Conservation (phyloP, 2,888 invertebrate species). For the Blera fallax region DNA sequence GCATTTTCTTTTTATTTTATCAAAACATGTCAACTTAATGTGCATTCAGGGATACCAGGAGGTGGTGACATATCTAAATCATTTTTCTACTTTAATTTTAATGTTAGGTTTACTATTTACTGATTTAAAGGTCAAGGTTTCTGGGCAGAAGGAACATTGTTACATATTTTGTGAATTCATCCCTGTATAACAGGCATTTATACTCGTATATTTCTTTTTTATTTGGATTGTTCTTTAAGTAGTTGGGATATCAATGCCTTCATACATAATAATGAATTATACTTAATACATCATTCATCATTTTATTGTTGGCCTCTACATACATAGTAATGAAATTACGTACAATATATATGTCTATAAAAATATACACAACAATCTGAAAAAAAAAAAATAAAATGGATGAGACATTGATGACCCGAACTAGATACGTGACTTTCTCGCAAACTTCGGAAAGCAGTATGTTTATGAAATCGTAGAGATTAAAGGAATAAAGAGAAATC, state of each 20-base stretch:
- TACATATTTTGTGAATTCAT: too few species aligned
- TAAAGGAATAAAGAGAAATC: too few species aligned
- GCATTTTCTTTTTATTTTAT: conserved; percentile 12
- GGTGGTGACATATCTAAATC: neutral
- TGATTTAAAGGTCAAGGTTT: neutral
- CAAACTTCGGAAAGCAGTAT: too few species aligned
- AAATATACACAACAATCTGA: neutral
- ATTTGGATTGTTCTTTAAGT: neutral
- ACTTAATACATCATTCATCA: neutral
- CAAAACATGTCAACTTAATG: conserved; percentile 15
- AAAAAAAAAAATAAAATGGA: neutral
- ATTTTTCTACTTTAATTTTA: neutral
- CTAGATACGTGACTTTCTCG: neutral
- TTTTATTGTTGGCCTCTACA: neutral
- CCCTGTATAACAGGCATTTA: too few species aligned
- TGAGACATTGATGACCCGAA: neutral
- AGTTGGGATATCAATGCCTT: neutral
- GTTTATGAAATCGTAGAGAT: too few species aligned
- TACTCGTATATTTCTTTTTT: neutral
- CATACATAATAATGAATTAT: neutral
- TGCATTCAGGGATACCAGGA: neutral
- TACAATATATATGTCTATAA: neutral
- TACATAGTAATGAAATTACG: neutral
- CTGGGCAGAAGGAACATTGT: too few species aligned
- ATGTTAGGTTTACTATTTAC: neutral